Evolutionary conservation across 2,888 invertebrate genomes (phyloP).

Genomic region (Stenotaenia linearis): DNA sequence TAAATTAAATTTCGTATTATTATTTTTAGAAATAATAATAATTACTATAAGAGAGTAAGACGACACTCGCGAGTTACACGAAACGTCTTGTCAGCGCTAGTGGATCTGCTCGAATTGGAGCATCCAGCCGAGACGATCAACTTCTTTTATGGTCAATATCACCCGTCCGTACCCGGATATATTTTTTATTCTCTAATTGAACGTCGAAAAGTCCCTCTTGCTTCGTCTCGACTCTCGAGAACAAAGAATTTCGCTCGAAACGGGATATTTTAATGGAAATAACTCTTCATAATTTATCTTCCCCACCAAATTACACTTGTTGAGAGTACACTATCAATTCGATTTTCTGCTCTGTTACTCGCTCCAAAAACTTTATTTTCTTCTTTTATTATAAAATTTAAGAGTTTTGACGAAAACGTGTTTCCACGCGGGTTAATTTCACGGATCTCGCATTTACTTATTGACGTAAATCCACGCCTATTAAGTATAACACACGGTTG

Average conservation of each 20-base stretch:
- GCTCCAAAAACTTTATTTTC: background rate
- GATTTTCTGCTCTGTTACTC: background rate
- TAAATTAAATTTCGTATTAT: too few species aligned
- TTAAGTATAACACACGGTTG: background rate
- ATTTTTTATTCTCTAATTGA: background rate
- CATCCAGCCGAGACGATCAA: background rate
- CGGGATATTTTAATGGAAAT: too few species aligned
- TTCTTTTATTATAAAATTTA: background rate
- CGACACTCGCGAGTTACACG: background rate
- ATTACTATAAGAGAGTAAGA: too few species aligned
- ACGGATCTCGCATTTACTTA: background rate
- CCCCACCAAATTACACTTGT: background rate
- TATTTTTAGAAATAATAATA: too few species aligned
- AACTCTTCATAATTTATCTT: too few species aligned
- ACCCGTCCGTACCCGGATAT: background rate
- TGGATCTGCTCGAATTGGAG: background rate
- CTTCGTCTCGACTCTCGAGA: too few species aligned
- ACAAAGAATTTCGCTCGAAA: too few species aligned
- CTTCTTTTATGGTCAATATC: background rate
- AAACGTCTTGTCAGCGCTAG: background rate
- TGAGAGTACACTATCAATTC: background rate
- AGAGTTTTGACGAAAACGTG: background rate
- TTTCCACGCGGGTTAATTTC: background rate
- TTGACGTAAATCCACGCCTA: background rate
- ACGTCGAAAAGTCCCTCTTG: too few species aligned